These are phyloP conservation scores for Drosophila melanosoma DNA, from an alignment of 2,888 invertebrate species.

Conservation along the genomic window DNA sequence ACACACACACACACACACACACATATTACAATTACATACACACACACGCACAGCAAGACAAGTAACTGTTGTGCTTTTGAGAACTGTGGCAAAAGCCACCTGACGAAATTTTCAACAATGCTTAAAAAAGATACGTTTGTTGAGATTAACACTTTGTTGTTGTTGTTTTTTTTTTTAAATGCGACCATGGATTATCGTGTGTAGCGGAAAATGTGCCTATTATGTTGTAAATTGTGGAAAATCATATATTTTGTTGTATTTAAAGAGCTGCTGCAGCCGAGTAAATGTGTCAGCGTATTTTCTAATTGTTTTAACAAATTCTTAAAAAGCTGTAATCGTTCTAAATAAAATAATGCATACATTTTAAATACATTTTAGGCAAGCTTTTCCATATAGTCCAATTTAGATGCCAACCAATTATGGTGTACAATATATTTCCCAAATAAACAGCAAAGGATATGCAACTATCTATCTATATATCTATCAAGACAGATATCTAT, in stretches of 20 bases:
- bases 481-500: background rate
- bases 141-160: conserved; percentile 32
- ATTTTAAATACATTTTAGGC: too few relatives aligned
- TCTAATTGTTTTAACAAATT: background rate
- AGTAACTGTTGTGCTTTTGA: conserved; percentile 24
- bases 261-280: background rate
- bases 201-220: background rate
- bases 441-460: background rate
- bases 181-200: background rate
- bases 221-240: background rate
- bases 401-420: background rate
- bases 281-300: background rate
- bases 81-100: conserved; percentile 57
- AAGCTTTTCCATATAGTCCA: background rate
- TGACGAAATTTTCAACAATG: conserved; percentile 63
- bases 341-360: background rate
- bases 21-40: background rate
- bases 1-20: conserved; percentile 11
- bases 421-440: background rate
- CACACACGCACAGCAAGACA: background rate
- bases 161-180: background rate
- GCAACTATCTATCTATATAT: background rate
- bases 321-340: background rate
- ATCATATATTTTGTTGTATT: background rate
- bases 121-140: conserved; percentile 13